phyloP scores from a whole-genome alignment of 2,797 vertebrate species.

The Sorex maritimensis region DNA sequence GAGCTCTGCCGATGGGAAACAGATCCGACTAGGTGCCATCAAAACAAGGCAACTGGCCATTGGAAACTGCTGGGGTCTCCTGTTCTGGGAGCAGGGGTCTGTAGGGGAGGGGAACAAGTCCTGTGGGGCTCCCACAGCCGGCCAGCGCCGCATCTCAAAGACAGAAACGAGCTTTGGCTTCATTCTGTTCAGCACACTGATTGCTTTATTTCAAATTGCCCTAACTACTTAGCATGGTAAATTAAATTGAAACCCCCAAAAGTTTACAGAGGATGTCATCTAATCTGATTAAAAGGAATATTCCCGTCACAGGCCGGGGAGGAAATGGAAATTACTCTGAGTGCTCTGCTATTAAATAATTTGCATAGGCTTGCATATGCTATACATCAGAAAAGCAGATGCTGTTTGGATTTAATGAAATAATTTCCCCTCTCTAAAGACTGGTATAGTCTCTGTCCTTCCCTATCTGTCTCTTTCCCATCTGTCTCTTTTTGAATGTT shows the following conservation, averaged over 20 bases:
- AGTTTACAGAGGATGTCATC: conserved; percentile 86
- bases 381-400: conserved; percentile 84
- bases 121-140: conserved; percentile 36
- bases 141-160: conserved; percentile 66
- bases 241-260: conserved; percentile 86
- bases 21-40: conserved; percentile 73
- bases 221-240: conserved; percentile 85
- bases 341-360: conserved; percentile 84
- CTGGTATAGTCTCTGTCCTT: conserved; percentile 74
- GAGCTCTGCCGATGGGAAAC: conserved; percentile 56
- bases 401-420: conserved; percentile 84
- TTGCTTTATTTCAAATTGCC: conserved; percentile 87
- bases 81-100: conserved; percentile 21
- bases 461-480: conserved; percentile 78
- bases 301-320: conserved; percentile 75
- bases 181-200: conserved; percentile 83
- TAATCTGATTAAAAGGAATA: conserved; percentile 89
- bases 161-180: conserved; percentile 82
- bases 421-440: conserved; percentile 82
- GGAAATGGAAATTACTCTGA: conserved; percentile 86
- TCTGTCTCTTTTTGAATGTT: conserved; percentile 79
- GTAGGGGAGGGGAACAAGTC: not conserved
- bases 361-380: conserved; percentile 86
- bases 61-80: conserved; percentile 53
- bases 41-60: conserved; percentile 40